phyloP scores from a whole-genome alignment of 2,113 vertebrate species.

The Octodon degus region DNA sequence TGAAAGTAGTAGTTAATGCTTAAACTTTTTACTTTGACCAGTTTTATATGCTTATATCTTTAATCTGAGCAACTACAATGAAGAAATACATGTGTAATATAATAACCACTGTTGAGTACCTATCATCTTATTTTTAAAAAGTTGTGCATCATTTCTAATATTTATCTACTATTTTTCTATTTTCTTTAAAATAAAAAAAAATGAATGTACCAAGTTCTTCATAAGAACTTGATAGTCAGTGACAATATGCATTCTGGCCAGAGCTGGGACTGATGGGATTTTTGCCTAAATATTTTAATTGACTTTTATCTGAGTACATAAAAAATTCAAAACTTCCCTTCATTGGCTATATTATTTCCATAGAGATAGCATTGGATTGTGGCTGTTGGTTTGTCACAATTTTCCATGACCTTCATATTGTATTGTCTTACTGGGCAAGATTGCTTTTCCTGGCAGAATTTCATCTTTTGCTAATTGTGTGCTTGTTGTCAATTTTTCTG shows the following conservation, averaged over 20 bases:
- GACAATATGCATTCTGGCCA: neutral
- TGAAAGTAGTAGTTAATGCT: no score
- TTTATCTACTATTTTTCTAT: no score
- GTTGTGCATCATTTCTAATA: no score
- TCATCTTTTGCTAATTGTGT: neutral
- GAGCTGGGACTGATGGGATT: neutral
- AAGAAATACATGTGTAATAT: no score
- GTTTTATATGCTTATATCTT: no score
- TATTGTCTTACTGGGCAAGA: neutral
- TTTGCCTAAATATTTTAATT: neutral
- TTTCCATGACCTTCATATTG: neutral
- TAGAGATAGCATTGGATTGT: neutral
- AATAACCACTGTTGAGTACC: no score
- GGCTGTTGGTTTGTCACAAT: neutral
- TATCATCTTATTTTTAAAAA: no score
- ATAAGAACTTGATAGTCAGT: neutral
- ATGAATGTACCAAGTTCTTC: neutral
- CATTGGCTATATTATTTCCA: neutral
- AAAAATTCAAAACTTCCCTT: slow-evolving; percentile 14
- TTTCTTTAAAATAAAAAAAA: no score
- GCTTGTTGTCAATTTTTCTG: slow-evolving; percentile 5
- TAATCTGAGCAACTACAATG: no score
- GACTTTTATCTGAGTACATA: neutral
- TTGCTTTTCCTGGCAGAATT: neutral
- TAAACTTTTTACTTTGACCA: no score